Conservation (phyloP, 2,113 vertebrate species). For the Heteronetta atricapilla region DNA sequence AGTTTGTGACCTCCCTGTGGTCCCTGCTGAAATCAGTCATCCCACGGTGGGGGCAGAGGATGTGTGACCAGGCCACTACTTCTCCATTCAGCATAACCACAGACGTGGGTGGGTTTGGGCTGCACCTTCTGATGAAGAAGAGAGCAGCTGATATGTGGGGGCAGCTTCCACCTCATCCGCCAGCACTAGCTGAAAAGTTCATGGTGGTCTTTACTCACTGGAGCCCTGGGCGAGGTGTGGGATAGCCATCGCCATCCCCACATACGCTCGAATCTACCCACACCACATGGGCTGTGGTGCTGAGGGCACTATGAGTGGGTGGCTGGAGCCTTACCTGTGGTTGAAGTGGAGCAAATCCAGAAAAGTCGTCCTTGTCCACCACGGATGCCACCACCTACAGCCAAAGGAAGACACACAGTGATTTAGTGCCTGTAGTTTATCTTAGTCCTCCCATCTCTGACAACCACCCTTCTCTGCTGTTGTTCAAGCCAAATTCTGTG, state of each 20-base stretch:
- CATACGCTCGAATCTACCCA: background rate
- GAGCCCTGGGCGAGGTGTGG: rapidly evolving
- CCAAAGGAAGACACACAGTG: background rate
- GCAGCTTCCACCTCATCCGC: background rate
- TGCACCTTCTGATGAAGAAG: background rate
- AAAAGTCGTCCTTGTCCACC: conserved; percentile 89
- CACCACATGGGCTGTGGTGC: background rate
- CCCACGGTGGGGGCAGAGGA: rapidly evolving
- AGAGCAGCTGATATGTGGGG: background rate
- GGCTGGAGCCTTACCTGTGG: conserved; percentile 83
- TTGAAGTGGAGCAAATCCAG: conserved; percentile 93
- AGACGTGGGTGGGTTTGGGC: background rate
- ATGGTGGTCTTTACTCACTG: rapidly evolving
- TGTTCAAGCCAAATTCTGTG: background rate
- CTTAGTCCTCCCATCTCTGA: background rate
- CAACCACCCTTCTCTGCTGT: background rate
- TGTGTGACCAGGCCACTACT: background rate
- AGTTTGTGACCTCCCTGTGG: background rate
- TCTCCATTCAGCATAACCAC: background rate
- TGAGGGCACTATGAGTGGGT: background rate
- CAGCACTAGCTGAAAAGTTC: background rate
- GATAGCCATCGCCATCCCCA: background rate
- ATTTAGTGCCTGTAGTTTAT: background rate
- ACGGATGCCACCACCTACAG: conserved; percentile 92
- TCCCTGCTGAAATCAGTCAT: rapidly evolving